Conservation (phyloP, 2,113 vertebrate genomes). For the Pelecanoides urinatrix region DNA sequence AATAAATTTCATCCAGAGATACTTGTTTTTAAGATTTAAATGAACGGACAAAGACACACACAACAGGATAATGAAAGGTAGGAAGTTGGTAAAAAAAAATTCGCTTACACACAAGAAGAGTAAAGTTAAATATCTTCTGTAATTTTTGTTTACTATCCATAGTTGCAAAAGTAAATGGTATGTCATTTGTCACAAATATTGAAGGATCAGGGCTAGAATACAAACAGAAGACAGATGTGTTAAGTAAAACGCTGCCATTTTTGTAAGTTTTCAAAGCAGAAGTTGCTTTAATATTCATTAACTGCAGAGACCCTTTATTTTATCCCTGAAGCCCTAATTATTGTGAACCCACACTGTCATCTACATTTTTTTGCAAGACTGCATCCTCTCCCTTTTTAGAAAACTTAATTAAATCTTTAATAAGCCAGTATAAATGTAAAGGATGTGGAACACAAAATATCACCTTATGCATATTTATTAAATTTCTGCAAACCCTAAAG, state of each 20-base stretch:
- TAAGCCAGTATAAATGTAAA: conserved; percentile 68
- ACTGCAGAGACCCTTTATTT: conserved; percentile 21
- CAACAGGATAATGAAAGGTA: background rate
- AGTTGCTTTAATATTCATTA: conserved; percentile 17
- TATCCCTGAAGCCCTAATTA: conserved; percentile 55
- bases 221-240: background rate
- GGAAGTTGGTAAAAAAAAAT: background rate
- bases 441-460: conserved; percentile 37
- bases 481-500: conserved; percentile 52
- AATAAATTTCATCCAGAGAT: background rate
- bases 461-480: conserved; percentile 64
- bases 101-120: rapidly evolving
- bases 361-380: conserved; percentile 43
- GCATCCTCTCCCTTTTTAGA: conserved; percentile 12
- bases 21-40: background rate
- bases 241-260: background rate
- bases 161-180: background rate
- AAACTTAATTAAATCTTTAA: conserved; percentile 66
- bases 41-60: background rate
- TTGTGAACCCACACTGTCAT: conserved; percentile 37
- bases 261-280: background rate
- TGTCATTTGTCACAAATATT: background rate
- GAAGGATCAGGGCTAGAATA: background rate
- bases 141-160: background rate
- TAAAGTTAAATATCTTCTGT: background rate